These are phyloP conservation scores for Andrena trimmerana DNA, from an alignment of 2,888 invertebrate species.

Conservation along the genomic window DNA sequence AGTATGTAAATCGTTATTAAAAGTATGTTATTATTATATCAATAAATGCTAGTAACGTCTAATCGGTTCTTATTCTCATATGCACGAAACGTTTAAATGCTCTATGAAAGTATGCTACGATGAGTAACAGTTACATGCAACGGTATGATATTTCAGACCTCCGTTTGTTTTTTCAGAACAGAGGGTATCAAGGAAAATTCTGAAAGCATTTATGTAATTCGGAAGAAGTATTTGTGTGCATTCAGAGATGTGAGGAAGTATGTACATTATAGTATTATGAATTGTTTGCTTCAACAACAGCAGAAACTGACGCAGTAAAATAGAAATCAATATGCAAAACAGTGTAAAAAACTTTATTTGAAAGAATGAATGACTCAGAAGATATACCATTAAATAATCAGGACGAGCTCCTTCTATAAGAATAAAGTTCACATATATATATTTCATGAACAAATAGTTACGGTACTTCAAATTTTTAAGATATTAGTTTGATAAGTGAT, in stretches of 20 bases:
- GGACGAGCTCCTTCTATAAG: slow-evolving; percentile 57
- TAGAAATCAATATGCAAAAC: slow-evolving; percentile 42
- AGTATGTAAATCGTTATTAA: slow-evolving; percentile 20
- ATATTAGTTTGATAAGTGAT: not conserved
- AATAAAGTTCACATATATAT: slow-evolving; percentile 43
- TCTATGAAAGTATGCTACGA: slow-evolving; percentile 12
- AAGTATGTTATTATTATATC: slow-evolving; percentile 16
- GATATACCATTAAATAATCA: slow-evolving; percentile 59
- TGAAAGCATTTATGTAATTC: slow-evolving; percentile 21
- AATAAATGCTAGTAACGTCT: slow-evolving; percentile 19
- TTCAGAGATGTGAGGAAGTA: slow-evolving; percentile 41
- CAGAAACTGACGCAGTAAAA: slow-evolving; percentile 30
- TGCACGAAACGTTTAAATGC: slow-evolving; percentile 16
- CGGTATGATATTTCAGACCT: slow-evolving; percentile 19
- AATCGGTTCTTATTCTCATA: slow-evolving; percentile 18
- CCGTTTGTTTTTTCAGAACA: slow-evolving; percentile 17
- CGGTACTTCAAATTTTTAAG: slow-evolving; percentile 11
- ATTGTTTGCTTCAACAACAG: slow-evolving; percentile 22
- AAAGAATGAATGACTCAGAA: slow-evolving; percentile 51
- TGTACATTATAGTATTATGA: slow-evolving; percentile 33
- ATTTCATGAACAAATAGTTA: slow-evolving; percentile 23
- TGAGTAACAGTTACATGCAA: slow-evolving; percentile 48
- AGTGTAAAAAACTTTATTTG: slow-evolving; percentile 25
- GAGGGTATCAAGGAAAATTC: slow-evolving; percentile 23
- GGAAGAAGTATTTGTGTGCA: slow-evolving; percentile 52